Evolutionary conservation across 2,113 vertebrate species (phyloP).

Genomic region (Pampusana beccarii): DNA sequence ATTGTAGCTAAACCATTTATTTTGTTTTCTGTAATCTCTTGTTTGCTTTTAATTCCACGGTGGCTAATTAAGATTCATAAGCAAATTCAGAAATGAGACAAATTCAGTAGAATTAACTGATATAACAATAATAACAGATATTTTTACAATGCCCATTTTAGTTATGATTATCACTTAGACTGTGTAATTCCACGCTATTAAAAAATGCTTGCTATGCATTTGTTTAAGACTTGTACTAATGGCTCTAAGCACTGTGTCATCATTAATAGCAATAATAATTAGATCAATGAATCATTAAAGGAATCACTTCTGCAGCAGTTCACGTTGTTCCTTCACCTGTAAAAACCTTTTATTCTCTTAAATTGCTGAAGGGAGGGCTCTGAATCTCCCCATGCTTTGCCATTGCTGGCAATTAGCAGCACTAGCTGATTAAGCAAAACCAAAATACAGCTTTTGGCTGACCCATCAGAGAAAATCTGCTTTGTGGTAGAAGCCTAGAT

Average conservation of each 20-base stretch:
- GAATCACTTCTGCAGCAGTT: neutral
- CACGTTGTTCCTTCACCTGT: neutral
- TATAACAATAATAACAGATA: neutral
- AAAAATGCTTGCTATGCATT: conserved; percentile 26
- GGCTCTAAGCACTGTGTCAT: neutral
- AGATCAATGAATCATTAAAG: neutral
- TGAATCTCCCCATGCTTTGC: neutral
- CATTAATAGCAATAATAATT: conserved; percentile 15
- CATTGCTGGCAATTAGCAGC: neutral
- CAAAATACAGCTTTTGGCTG: neutral
- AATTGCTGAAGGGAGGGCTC: neutral
- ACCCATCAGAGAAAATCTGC: neutral
- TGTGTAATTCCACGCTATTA: neutral
- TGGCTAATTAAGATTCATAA: conserved; percentile 13
- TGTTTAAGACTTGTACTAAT: neutral
- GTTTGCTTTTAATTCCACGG: neutral
- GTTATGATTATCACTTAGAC: neutral
- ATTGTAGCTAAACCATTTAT: neutral
- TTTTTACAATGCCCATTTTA: neutral
- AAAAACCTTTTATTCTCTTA: neutral
- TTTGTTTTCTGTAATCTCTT: neutral
- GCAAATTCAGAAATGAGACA: neutral
- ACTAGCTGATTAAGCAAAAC: neutral
- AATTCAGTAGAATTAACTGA: neutral
- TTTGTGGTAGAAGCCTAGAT: neutral